These are phyloP conservation scores for Thalassoma bifasciatum DNA, from an alignment of 2,113 vertebrate species.

Conservation along the genomic window DNA sequence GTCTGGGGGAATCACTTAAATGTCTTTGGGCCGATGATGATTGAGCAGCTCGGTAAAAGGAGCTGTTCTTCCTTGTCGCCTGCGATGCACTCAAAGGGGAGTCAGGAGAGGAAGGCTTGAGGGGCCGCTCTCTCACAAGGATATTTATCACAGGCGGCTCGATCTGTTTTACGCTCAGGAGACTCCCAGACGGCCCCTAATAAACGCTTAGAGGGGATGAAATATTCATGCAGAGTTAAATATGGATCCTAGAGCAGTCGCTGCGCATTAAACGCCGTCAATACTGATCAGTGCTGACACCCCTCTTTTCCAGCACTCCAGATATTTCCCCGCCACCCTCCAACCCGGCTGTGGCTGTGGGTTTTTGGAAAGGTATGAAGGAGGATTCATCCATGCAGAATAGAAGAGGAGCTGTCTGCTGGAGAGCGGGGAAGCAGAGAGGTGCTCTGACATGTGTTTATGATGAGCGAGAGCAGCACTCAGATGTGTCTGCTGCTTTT, in stretches of 20 bases:
- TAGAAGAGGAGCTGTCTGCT: conserved; percentile 5
- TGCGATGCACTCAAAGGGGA: conserved; percentile 26
- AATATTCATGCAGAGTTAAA: conserved; percentile 83
- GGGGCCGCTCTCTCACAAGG: conserved; percentile 43
- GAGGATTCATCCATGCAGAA: conserved; percentile 51
- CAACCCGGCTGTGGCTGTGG: conserved; percentile 5
- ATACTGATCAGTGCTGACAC: conserved; percentile 75
- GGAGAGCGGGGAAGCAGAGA: conserved; percentile 12
- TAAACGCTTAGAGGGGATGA: conserved; percentile 77
- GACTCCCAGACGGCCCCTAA: conserved; percentile 71
- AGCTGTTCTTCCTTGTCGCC: conserved; percentile 49
- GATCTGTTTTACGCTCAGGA: conserved; percentile 67
- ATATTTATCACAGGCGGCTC: conserved; percentile 74
- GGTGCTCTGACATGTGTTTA: conserved; percentile 42
- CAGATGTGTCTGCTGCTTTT: conserved; percentile 55
- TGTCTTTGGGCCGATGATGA: conserved; percentile 38
- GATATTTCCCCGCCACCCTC: neutral
- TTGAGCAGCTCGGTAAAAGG: conserved; percentile 51
- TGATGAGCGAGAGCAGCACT: conserved; percentile 49
- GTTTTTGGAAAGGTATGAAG: conserved; percentile 38
- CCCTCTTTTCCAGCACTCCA: conserved; percentile 38
- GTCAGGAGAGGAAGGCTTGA: conserved; percentile 51
- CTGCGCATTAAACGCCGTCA: conserved; percentile 71
- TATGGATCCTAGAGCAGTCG: conserved; percentile 75
- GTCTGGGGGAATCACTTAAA: conserved; percentile 55